Percentiles rank a stretch among this genome's conserved stretches.
phyloP scores from a whole-genome alignment of 2,888 invertebrate species.

The Glomeris marginata region DNA sequence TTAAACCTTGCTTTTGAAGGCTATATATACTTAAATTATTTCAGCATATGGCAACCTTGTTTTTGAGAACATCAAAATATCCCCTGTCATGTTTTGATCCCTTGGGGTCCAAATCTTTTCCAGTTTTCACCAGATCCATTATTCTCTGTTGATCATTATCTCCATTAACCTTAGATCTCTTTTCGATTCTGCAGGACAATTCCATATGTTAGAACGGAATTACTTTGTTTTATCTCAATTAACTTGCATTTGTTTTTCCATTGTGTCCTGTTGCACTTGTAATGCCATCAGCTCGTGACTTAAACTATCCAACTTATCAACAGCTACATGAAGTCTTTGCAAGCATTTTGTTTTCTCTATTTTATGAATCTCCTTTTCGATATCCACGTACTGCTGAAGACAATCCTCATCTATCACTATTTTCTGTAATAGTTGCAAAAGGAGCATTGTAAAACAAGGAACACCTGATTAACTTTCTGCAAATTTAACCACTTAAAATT shows the following conservation, averaged over 20 bases:
- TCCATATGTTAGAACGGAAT: too few species aligned
- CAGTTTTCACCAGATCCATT: too few species aligned
- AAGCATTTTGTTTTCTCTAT: constrained; percentile 11
- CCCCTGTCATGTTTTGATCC: too few species aligned
- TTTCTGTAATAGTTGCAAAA: neutral
- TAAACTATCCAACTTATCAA: constrained; percentile 10
- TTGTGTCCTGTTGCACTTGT: neutral
- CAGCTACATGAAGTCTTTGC: constrained; percentile 11
- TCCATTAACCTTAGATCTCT: neutral
- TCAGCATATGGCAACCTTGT: too few species aligned
- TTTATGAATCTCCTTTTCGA: constrained; percentile 12
- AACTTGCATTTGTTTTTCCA: neutral
- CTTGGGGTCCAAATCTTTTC: too few species aligned
- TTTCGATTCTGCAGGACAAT: constrained; percentile 3
- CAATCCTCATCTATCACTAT: constrained; percentile 10
- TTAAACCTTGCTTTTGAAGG: too few species aligned
- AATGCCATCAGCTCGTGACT: constrained; percentile 21
- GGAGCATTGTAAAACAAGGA: too few species aligned
- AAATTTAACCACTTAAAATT: too few species aligned
- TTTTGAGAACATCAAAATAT: too few species aligned
- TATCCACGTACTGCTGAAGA: constrained; percentile 11
- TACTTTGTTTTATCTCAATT: neutral
- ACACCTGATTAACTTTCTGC: too few species aligned
- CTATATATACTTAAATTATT: too few species aligned
- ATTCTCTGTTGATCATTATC: too few species aligned